Conservation (phyloP, 2,113 vertebrate genomes). For the Mus musculus region GRCm39 chr11:88992501-88993000, state of each 20-base stretch:
- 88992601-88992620: too few species aligned
- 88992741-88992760: not conserved
- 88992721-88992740: not conserved
- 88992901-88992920: not conserved
- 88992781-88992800: not conserved
- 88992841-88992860: not conserved
- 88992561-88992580: too few species aligned
- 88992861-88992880: not conserved
- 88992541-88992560: too few species aligned
- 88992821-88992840: not conserved
- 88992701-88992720: too few species aligned
- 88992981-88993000: not conserved
- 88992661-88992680: too few species aligned
- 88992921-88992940: not conserved
- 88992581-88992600: too few species aligned
- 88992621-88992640: too few species aligned
- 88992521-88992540: not conserved
- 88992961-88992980: not conserved
- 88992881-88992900: rapidly evolving
- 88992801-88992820: not conserved
- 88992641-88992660: too few species aligned
- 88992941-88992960: not conserved
- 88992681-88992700: too few species aligned
- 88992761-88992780: not conserved
- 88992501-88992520: not conserved